These are phyloP conservation scores for Mormyrus iriodes DNA, from an alignment of 2,113 vertebrate genomes.

Conservation along the genomic window DNA sequence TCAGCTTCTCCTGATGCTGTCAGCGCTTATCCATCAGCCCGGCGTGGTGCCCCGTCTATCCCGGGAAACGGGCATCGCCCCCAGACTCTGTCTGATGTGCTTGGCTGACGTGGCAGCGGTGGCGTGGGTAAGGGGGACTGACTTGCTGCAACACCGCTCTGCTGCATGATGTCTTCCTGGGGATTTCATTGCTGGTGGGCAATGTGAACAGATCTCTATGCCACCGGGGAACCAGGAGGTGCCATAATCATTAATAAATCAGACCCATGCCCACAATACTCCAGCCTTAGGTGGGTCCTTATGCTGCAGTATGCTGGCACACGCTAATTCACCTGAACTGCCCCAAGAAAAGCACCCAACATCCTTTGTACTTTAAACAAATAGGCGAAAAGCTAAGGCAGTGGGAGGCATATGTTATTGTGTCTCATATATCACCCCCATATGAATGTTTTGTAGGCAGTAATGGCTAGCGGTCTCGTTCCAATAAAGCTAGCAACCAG, in stretches of 20 bases:
- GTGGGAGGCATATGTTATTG: background rate
- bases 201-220: background rate
- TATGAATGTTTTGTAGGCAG: background rate
- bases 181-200: background rate
- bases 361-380: background rate
- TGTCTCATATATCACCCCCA: background rate
- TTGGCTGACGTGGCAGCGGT: background rate
- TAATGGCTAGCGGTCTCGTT: background rate
- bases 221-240: no score
- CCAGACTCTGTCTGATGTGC: background rate
- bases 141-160: background rate
- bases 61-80: background rate
- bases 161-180: background rate
- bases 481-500: background rate
- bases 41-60: background rate
- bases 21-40: background rate
- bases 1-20: background rate
- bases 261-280: background rate
- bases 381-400: background rate
- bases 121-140: background rate
- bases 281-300: background rate
- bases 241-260: background rate
- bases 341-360: background rate
- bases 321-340: background rate
- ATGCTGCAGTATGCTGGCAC: background rate